Evolutionary conservation across 2,888 invertebrate species (phyloP), one percentile per base, ranked within the genome.

Genomic region (Syritta pipiens): DNA sequence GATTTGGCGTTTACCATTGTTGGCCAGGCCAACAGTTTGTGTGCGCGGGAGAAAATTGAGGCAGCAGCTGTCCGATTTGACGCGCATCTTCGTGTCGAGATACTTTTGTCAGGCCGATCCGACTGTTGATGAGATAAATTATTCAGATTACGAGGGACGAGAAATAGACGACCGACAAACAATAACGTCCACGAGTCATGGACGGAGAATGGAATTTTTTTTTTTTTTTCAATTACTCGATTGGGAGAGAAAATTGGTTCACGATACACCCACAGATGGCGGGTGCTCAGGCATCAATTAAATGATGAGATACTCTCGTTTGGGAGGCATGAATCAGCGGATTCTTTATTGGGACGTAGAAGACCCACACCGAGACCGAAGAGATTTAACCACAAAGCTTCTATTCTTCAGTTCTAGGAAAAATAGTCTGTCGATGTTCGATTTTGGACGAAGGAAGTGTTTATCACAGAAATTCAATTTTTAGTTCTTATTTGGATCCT

Each of bases 1-100:
- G 55, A 57, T 59, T 57, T 72, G 14, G 62, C 46, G 44, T 53
- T 62, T 63, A 12, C 20, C 22, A 57, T 74, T 65, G 74, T 74
- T 53, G 28, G 4, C 22, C 6, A 17, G 28, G 6, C 44, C 51
- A 42, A 17, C n/a, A 28, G 12, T 49, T 17, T 48, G 28, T 63
- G 44, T 57, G 55, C 10, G 59, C 67, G 48, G 46, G 46, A 40
- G 35, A 4, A 74, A 67, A 74, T 53, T 40, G 46, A 60, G 30
- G 28, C 53, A 48, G 53, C 28, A 74, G 49, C 32, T 59, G 57
- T 59, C 51, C 30, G 32, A 42, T 48, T 55, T 51, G 67, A 62
- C 46, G 59, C 37, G 19, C 42, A 26, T 35, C 46, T 30, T 28
- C 42, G 67, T 48, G 67, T 67, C 59, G 32, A 62, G 53, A 60